Percentiles rank a stretch among this genome's conserved stretches.
Evolutionary conservation across 2,113 vertebrate genomes (phyloP).

Genomic region (Pitta sordida): DNA sequence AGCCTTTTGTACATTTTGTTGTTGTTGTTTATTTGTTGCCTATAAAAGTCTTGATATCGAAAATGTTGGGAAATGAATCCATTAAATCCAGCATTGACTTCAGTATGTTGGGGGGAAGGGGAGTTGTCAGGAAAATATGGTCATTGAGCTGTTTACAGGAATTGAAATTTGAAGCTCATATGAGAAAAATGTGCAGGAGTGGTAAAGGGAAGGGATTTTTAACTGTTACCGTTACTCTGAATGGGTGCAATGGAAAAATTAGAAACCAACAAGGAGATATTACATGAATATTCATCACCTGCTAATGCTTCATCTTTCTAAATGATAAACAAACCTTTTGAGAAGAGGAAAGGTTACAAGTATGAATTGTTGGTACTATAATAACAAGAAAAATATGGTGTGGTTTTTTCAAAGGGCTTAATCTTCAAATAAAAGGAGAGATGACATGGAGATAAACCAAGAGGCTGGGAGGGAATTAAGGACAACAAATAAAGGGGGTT

Average conservation of each 20-base stretch:
- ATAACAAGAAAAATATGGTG: neutral
- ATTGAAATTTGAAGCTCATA: neutral
- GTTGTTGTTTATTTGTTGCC: neutral
- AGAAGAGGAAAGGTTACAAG: neutral
- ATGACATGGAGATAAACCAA: neutral
- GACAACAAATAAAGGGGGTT: neutral
- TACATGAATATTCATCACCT: neutral
- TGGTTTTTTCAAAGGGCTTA: neutral
- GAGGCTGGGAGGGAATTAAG: neutral
- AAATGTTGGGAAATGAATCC: neutral
- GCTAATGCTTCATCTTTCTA: neutral
- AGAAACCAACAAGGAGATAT: neutral
- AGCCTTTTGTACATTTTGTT: neutral
- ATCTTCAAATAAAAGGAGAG: neutral
- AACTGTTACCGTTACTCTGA: neutral
- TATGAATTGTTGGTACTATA: neutral
- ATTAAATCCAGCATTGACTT: neutral
- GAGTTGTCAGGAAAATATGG: neutral
- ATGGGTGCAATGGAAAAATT: neutral
- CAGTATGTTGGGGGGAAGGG: fast-evolving
- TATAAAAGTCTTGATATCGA: neutral
- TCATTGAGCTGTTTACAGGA: neutral
- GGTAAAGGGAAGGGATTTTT: neutral
- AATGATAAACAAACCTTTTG: neutral
- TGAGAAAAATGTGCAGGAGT: neutral